phyloP scores from a whole-genome alignment of 2,113 vertebrate species.

The Tauraco erythrolophus region DNA sequence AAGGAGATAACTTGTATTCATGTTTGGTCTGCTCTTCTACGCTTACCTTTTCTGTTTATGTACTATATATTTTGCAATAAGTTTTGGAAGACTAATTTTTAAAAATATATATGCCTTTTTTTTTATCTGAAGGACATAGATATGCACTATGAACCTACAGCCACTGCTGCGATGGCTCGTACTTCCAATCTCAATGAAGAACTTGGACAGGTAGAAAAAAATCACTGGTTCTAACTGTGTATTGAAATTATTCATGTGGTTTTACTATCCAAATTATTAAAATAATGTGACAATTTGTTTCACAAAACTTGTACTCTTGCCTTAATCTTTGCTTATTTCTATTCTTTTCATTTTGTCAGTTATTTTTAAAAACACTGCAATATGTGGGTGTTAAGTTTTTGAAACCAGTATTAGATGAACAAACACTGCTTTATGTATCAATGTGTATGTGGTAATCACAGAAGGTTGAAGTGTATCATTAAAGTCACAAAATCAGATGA shows the following conservation, averaged over 20 bases:
- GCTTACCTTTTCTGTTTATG: background rate
- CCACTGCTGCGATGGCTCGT: constrained; percentile 94
- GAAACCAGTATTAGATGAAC: background rate
- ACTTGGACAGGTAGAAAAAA: constrained; percentile 88
- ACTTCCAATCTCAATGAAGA: constrained; percentile 99
- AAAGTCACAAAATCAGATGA: background rate
- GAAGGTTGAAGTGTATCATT: background rate
- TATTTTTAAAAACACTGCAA: background rate
- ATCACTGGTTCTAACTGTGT: background rate
- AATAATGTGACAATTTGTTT: background rate
- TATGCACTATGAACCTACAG: constrained; percentile 94
- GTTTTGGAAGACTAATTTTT: background rate
- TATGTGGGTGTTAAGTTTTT: background rate
- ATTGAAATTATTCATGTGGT: background rate
- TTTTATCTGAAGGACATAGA: constrained; percentile 87
- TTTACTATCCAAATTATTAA: background rate
- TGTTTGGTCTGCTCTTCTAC: background rate
- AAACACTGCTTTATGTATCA: background rate
- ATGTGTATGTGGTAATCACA: background rate
- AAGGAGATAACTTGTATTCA: background rate
- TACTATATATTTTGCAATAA: background rate
- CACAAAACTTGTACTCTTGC: background rate
- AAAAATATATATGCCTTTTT: background rate
- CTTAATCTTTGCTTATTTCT: background rate
- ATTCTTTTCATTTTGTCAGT: background rate